Conservation (phyloP, 1,140 invertebrate species). For the Dinothrombium tinctorium region DNA sequence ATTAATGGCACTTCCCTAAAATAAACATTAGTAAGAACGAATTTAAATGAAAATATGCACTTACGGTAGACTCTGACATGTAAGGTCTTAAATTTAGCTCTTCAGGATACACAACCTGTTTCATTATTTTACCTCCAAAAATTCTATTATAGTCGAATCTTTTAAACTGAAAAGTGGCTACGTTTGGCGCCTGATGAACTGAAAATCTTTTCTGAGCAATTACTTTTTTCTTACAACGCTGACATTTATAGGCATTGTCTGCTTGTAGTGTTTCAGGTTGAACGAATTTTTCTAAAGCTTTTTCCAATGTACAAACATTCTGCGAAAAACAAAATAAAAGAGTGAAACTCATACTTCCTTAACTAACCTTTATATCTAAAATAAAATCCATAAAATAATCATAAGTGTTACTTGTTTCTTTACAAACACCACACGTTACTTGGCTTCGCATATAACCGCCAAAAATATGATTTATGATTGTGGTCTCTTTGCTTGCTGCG, state of each 20-base stretch:
- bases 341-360: no score
- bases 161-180: constrained; percentile 79
- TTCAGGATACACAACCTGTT: constrained; percentile 41
- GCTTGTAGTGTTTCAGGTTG: constrained; percentile 29
- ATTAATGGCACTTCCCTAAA: constrained; percentile 23
- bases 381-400: constrained; percentile 45
- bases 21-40: constrained; percentile 9
- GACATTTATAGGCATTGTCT: constrained; percentile 66
- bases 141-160: constrained; percentile 27
- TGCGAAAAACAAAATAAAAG: constrained; percentile 7
- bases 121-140: constrained; percentile 33
- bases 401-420: constrained; percentile 25
- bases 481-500: constrained; percentile 77
- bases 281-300: constrained; percentile 25
- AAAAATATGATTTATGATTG: constrained; percentile 81
- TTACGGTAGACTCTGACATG: constrained; percentile 18
- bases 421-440: constrained; percentile 33
- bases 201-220: constrained; percentile 80
- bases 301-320: constrained; percentile 22
- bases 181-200: constrained; percentile 67
- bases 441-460: constrained; percentile 82
- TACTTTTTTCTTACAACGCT: constrained; percentile 73
- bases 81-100: constrained; percentile 32
- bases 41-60: constrained; percentile 14
- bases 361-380: constrained; percentile 47